Evolutionary conservation across 2,113 vertebrate species (phyloP).

Genomic region (Speoplatyrhinus poulsoni): DNA sequence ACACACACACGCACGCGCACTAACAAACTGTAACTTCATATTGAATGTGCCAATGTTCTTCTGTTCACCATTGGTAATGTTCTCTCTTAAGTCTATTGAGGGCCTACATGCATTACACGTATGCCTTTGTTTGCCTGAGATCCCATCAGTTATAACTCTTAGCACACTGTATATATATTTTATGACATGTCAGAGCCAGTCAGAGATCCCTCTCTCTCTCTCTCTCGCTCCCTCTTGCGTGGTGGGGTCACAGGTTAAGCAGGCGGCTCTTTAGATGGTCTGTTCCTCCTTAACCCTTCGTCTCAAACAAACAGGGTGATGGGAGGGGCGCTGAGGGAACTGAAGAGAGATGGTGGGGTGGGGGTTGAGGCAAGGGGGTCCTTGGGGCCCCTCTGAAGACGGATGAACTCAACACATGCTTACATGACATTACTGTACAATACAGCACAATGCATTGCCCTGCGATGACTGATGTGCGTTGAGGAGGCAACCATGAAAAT

Average conservation of each 20-base stretch:
- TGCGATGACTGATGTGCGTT: conserved; percentile 14
- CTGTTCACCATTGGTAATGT: background rate
- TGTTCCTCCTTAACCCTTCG: conserved; percentile 73
- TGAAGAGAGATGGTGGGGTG: background rate
- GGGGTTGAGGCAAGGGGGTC: background rate
- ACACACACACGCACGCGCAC: background rate
- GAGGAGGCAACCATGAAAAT: conserved; percentile 18
- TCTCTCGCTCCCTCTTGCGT: conserved; percentile 49
- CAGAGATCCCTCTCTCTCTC: conserved; percentile 20
- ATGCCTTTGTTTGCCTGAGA: conserved; percentile 18
- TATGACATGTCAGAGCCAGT: conserved; percentile 18
- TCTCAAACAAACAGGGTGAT: conserved; percentile 49
- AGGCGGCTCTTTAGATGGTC: conserved; percentile 68
- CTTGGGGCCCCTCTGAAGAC: conserved; percentile 42
- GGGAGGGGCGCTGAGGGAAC: background rate
- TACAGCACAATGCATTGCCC: conserved; percentile 37
- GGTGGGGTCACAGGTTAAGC: conserved; percentile 71
- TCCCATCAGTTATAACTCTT: conserved; percentile 24
- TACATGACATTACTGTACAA: conserved; percentile 37
- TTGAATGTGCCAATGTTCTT: conserved; percentile 19
- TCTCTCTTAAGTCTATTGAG: conserved; percentile 35
- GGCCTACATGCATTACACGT: conserved; percentile 11
- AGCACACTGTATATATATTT: conserved; percentile 24
- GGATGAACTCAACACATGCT: conserved; percentile 30
- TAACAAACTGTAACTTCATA: conserved; percentile 15